Base-by-base conservation (phyloP, 2,888 invertebrate genomes). In the Archips crataeganus region DNA sequence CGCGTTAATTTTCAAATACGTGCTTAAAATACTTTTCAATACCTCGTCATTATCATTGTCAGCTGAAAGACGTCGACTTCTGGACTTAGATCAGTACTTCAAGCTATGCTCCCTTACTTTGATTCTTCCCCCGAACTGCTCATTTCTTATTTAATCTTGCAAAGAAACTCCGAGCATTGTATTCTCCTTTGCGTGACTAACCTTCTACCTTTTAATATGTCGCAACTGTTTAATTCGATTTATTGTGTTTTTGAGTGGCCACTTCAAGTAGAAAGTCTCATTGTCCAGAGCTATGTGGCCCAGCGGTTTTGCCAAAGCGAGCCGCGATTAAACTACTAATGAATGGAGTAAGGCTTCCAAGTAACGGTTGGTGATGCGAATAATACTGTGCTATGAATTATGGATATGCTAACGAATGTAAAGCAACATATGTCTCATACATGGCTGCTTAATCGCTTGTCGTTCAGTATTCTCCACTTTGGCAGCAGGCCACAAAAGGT, bases 261-360 rank as follows among this genome's bases (percentile, higher is more conserved):
- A 63, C 61, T 84, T 10, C 77, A 79, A 82, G 84, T 79, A 84
- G 81, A 78, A 49, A 39, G 49, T 81, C 79, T 88, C 88, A 42
- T 61, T 76, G 84, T 78, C 77, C 81, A 85, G 80, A 78, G 89
- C 86, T 89, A 92, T 92, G 90, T 92, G 85, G 88, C 90, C 85
- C 92, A 93, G 91, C 92, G 94, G 93, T 93, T 93, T 93, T 94
- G 94, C 94, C 94, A 94, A 94, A 94, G 94, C 89, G 79, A 83
- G 82, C 88, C 89, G 90, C 90, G 92, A 85, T 84, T 81, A 85
- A 91, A 94, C 91, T 93, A 93, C 94, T 92, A 94, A 94, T 94
- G 94, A 92, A 90, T 85, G 81, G 82, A 87, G 85, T 89, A 87
- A 92, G 91, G 87, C 90, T 94, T 94, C 93, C 92, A 93, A 92